These are phyloP conservation scores for Cryptotis parvus DNA, from an alignment of 2,113 vertebrate species.

Conservation along the genomic window DNA sequence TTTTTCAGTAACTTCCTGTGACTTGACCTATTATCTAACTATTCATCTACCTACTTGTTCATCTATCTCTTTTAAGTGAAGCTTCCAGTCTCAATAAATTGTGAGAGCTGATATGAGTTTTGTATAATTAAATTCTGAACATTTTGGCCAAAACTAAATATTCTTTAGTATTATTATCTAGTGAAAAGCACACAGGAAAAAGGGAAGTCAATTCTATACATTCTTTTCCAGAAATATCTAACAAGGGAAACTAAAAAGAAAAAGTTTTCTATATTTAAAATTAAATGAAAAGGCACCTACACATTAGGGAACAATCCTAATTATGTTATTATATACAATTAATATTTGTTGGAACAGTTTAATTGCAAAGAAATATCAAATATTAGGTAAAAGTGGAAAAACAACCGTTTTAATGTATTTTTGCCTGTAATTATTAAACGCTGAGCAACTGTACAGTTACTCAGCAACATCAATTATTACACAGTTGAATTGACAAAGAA, in stretches of 20 bases:
- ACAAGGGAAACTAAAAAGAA: background rate
- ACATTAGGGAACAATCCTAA: constrained; percentile 20
- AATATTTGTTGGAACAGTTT: constrained; percentile 55
- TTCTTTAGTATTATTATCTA: background rate
- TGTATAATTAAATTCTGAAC: background rate
- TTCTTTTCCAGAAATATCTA: background rate
- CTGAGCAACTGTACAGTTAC: background rate
- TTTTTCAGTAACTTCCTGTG: background rate
- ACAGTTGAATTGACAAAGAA: background rate
- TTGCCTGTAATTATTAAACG: constrained; percentile 32
- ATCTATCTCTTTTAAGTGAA: background rate
- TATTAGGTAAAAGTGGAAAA: constrained; percentile 46
- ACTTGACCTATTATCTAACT: background rate
- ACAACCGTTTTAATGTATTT: constrained; percentile 52
- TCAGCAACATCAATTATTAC: background rate
- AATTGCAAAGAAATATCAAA: constrained; percentile 60
- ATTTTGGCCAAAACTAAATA: background rate
- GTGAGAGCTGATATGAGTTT: background rate
- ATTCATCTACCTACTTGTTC: background rate
- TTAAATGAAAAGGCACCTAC: constrained; percentile 2
- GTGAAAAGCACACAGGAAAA: background rate
- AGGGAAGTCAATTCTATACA: background rate
- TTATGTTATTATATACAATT: constrained; percentile 60
- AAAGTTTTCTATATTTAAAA: background rate
- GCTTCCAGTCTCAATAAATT: background rate